Conservation (phyloP, 2,888 invertebrate genomes). For the Altica lythri region DNA sequence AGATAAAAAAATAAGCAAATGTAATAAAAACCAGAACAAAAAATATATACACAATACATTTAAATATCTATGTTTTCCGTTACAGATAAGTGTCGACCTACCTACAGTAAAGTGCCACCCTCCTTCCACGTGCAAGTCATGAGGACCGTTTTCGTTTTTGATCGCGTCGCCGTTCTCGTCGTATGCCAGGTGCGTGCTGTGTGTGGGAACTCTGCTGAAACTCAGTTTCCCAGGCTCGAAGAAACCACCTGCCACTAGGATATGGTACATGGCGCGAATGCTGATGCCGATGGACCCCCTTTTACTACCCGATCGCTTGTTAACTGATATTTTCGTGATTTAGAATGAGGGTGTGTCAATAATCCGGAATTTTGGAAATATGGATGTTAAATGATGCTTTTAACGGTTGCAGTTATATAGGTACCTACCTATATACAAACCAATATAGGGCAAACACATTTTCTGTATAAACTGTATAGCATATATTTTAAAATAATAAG, state of each 20-base stretch:
- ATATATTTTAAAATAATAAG: too few relatives aligned
- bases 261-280: slow-evolving; percentile 37
- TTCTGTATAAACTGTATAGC: too few relatives aligned
- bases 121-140: slow-evolving; percentile 39
- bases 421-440: too few relatives aligned
- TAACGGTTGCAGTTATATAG: slow-evolving; percentile 1
- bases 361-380: slow-evolving; percentile 3
- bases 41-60: too few relatives aligned
- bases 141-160: slow-evolving; percentile 21
- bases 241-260: slow-evolving; percentile 44
- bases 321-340: slow-evolving; percentile 12
- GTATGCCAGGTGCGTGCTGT: slow-evolving; percentile 49
- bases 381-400: background rate
- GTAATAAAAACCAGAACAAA: too few relatives aligned
- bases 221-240: slow-evolving; percentile 51
- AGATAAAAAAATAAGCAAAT: too few relatives aligned
- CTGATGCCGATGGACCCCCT: slow-evolving; percentile 13
- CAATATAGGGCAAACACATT: too few relatives aligned
- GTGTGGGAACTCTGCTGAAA: slow-evolving; percentile 51
- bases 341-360: background rate
- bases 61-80: background rate
- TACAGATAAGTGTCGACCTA: slow-evolving; percentile 1
- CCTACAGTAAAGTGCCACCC: slow-evolving; percentile 30
- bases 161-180: slow-evolving; percentile 32
- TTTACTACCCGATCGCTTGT: slow-evolving; percentile 9